Base-by-base conservation (phyloP, 1,140 invertebrate species). In the Drosophila malerkotliana region DNA sequence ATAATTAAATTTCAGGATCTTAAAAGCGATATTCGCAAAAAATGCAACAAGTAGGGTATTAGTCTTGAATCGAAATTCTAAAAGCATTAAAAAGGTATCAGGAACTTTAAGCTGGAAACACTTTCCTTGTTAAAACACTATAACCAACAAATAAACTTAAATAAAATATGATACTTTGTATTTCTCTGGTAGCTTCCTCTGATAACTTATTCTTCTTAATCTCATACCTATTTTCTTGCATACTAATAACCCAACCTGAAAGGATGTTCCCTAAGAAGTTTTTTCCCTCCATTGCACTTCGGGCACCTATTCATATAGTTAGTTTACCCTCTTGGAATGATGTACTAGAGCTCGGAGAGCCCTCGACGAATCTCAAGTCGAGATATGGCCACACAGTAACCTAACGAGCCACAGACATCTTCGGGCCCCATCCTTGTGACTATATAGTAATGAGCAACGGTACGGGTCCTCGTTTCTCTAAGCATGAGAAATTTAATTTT, bases 401-500 rank as follows among this genome's bases (percentile, higher is more conserved):
- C 66, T 82, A 87, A 87, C 77, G 75, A 78, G 58, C 58, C 60
- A 64, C 64, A 47, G 30, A 48, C 74, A 3, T 12, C 3, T 10
- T 18, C 26, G 21, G 5, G 10, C 26, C 12, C 34, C 4, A 0
- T 30, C 64, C 63, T 55, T 30, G 57, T 77, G 81, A 67, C 77
- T 78, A 59, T 85, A 14, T 82, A 85, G 75, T 85, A 76, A 85
- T 87, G 82, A 87, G 82, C 73, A 67, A 63, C 72, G 62, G 66
- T 48, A 15, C 51, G 34, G 51, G 32, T 48, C 51, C 83, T 74
- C 39, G 53, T 49, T 63, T 68, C 74, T 15, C 78, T 87, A 67
- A 75, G 82, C 83, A 78, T 72, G 74, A 66, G 74, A 74, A 87
- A 85, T 85, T 87, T 87, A 87, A 85, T 85, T 85, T 82, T 81